Base-by-base conservation (phyloP, 1,140 invertebrate species). In the Frieseomelitta varia region DNA sequence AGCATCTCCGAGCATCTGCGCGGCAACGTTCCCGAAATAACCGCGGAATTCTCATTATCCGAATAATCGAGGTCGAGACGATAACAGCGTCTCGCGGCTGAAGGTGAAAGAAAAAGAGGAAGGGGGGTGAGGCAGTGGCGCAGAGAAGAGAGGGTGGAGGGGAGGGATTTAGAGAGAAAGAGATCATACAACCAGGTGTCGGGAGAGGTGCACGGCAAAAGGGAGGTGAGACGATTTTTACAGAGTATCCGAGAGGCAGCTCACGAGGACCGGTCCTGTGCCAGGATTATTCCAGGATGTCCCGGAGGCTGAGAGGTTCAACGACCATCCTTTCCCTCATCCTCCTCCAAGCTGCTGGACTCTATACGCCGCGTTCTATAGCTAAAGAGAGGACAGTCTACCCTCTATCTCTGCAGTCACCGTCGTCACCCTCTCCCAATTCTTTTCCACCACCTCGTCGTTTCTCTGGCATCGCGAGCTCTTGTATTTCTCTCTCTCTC, bases 251-350 rank as follows among this genome's bases (percentile, higher is more conserved):
- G 65, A 78, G 65, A 78, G 63, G 67, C 4, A 55, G 55, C 27
- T n/a, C 63, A 15, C 53, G 82, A 88, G 88, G 88, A 85, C 79
- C 69, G 88, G 80, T 89, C 84, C 91, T 89, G 58, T 56, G 58
- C 72, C 34, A 68, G 63, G 78, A 76, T 77, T 87, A 88, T 87
- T 88, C 90, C 88, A 90, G 91, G 83, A 90, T 80, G 81, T 89
- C 81, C 81, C 61, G 76, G 85, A 80, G 81, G 69, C 86, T 86
- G 77, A 83, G 82, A 86, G 86, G 88, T 91, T 91, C 88, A 91
- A 92, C 90, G 91, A 92, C 89, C 88, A 87, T 82, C 73, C 86
- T 82, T 68, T 55, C 81, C 80, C 78, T 73, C 82, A 82, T 69
- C 81, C 77, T 61, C 73, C 72, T 84, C 39, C 85, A 30, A 74